Evolutionary conservation across 2,888 invertebrate species (phyloP).

Genomic region (Macropis europaea): DNA sequence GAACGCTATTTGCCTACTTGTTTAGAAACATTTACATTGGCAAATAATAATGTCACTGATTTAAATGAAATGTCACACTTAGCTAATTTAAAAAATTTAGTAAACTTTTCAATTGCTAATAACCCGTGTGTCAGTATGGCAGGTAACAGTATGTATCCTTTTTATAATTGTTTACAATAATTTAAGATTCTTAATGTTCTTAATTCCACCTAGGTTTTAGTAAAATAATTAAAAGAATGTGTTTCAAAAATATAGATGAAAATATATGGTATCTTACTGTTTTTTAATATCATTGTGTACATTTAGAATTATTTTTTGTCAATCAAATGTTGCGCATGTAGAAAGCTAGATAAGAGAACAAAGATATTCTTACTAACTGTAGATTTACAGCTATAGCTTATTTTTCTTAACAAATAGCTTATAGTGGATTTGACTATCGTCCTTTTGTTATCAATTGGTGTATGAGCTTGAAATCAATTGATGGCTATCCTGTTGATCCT

Average conservation of each 20-base stretch:
- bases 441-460: constrained; percentile 97
- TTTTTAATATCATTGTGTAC: constrained; percentile 25
- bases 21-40: constrained; percentile 88
- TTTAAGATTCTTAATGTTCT: background rate
- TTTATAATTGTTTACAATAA: constrained; percentile 58
- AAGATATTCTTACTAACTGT: constrained; percentile 33
- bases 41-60: constrained; percentile 91
- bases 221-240: background rate
- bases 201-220: constrained; percentile 27
- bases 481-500: constrained; percentile 93
- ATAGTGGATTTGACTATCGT: constrained; percentile 93
- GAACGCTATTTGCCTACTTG: constrained; percentile 90
- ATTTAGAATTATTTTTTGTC: constrained; percentile 18
- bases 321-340: constrained; percentile 37
- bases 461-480: constrained; percentile 91
- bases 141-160: constrained; percentile 90
- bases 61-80: constrained; percentile 92
- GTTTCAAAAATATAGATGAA: constrained; percentile 3
- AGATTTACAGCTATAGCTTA: constrained; percentile 60
- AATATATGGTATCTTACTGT: constrained; percentile 8
- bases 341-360: constrained; percentile 32
- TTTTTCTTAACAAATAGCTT: constrained; percentile 77
- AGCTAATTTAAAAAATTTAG: constrained; percentile 87
- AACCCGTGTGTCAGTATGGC: constrained; percentile 93
- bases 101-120: constrained; percentile 91